Base-by-base conservation (phyloP, 2,797 vertebrate genomes). In the Eulemur albifrons region DNA sequence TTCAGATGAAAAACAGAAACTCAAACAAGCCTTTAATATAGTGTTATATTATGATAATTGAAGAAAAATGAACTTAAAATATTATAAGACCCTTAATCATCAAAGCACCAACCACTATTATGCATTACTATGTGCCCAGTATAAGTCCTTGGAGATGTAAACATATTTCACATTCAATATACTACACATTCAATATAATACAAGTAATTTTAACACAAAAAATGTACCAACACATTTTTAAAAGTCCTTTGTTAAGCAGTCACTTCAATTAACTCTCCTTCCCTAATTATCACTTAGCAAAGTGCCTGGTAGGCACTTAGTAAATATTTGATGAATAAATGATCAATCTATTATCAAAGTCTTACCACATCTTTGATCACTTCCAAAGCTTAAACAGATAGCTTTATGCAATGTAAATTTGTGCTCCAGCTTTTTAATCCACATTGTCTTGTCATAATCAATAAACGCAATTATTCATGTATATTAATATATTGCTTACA, bases 211-310 rank as follows among this genome's bases (percentile, higher is more conserved):
- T 90, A 85, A 91, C 38, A n/a, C 54, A 83, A 94, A 52, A 88
- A 85, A 92, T 50, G 20, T 69, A 84, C 43, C 50, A 88, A 95
- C 17, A 45, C 30, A 73, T 75, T 90, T 75, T 77, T 40, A 77
- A 94, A 86, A 84, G 7, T 45, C 94, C 30, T 81, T 88, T 69
- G 17, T 85, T 59, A 81, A 93, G 35, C 11, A 69, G 27, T 94
- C 84, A 94, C 25, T 81, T 94, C 20, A 92, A 69, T 92, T 81
- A 88, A 92, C 23, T 89, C 18, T 43, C 20, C 54, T 92, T 94
- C 75, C 50, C 73, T 84, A 92, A 85, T 59, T 85, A 92, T 38
- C 7, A 88, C n/a, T 25, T 84, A 91, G 5, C 63, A 73, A 38
- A 93, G 70, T 76, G 57, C 9, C 48, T 54, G 69, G 15, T 35